These are phyloP conservation scores for Phoebastria nigripes DNA, from an alignment of 2,797 vertebrate genomes.

Conservation along the genomic window DNA sequence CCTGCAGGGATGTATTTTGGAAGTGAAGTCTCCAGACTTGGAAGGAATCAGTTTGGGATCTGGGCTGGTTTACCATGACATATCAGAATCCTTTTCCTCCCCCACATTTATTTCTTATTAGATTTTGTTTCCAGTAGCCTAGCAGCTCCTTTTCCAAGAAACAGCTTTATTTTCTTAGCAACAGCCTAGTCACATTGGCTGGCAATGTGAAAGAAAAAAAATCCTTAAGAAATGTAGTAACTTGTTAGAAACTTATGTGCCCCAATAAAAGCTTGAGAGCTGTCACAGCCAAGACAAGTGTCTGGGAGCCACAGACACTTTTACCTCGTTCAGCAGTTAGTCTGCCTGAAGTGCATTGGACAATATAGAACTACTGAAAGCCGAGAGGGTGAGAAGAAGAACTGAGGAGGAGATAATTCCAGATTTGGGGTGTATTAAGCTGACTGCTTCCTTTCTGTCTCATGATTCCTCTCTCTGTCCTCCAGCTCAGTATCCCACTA, in stretches of 20 bases:
- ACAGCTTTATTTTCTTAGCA: background rate
- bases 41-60: background rate
- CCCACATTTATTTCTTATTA: background rate
- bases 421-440: background rate
- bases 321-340: background rate
- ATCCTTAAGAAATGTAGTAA: background rate
- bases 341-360: background rate
- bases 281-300: background rate
- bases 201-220: background rate
- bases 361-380: background rate
- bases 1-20: background rate
- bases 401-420: background rate
- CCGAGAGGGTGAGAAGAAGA: background rate
- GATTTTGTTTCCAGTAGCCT: slow-evolving; percentile 1
- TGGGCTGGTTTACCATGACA: background rate
- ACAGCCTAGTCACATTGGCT: background rate
- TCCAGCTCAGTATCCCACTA: background rate
- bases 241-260: background rate
- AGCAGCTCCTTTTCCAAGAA: background rate
- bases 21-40: background rate
- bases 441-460: background rate
- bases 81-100: background rate
- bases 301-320: background rate
- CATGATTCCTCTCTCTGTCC: background rate
- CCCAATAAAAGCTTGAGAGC: background rate